These are phyloP conservation scores for Silurus glanis DNA, from an alignment of 2,113 vertebrate species.

Conservation along the genomic window DNA sequence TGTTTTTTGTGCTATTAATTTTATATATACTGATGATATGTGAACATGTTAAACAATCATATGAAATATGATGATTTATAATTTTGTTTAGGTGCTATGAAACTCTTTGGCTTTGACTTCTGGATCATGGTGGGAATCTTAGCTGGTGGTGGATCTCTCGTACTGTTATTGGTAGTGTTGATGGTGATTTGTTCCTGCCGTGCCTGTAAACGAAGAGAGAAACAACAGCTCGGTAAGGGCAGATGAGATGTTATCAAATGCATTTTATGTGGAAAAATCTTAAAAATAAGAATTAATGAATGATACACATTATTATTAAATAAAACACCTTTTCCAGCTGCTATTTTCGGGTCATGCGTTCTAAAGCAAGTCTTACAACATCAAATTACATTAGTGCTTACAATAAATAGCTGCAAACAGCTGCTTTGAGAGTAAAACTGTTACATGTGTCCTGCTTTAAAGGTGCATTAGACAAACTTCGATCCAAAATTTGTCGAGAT, in stretches of 20 bases:
- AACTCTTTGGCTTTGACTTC: slow-evolving; percentile 34
- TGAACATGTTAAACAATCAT: background rate
- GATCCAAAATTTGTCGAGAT: background rate
- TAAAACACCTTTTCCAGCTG: background rate
- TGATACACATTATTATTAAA: background rate
- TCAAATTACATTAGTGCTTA: background rate
- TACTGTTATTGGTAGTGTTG: slow-evolving; percentile 1
- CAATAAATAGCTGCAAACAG: background rate
- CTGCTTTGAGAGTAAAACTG: background rate
- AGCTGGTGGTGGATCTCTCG: slow-evolving; percentile 55
- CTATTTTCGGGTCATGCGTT: background rate
- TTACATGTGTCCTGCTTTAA: background rate
- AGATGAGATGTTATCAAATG: background rate
- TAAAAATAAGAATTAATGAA: background rate
- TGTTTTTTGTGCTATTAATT: background rate
- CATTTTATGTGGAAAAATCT: background rate
- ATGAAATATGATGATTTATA: background rate
- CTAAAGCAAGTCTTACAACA: background rate
- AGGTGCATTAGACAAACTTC: background rate
- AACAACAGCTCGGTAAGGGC: slow-evolving; percentile 47
- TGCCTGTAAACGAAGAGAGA: background rate
- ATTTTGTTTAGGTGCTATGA: fast-evolving
- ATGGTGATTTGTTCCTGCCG: background rate
- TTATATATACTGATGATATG: background rate
- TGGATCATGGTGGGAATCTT: slow-evolving; percentile 57